Conservation (phyloP, 2,888 invertebrate genomes). For the Allolobophora icterica region DNA sequence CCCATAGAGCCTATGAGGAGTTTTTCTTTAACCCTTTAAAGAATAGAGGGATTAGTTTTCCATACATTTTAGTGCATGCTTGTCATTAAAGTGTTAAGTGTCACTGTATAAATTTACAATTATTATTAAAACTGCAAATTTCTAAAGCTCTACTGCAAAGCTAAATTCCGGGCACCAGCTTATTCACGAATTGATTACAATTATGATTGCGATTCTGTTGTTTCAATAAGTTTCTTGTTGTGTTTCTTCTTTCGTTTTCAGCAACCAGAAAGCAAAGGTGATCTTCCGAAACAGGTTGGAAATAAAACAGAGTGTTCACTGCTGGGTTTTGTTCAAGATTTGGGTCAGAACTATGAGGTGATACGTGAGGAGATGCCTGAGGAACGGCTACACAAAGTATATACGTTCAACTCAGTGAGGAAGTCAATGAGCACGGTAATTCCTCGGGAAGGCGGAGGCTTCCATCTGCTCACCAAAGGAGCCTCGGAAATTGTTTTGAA, state of each 20-base stretch:
- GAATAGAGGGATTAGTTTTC: too few relatives aligned
- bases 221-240: background rate
- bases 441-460: conserved; percentile 80
- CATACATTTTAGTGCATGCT: too few relatives aligned
- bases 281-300: conserved; percentile 82
- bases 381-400: conserved; percentile 79
- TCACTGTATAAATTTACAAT: background rate
- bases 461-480: conserved; percentile 92
- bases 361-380: conserved; percentile 89
- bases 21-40: too few relatives aligned
- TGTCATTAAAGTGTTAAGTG: too few relatives aligned
- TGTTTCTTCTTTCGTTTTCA: conserved; percentile 40
- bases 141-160: too few relatives aligned
- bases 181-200: too few relatives aligned
- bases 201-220: background rate
- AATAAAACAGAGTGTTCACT: conserved; percentile 99
- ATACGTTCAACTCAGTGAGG: conserved; percentile 96
- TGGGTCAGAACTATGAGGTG: conserved; percentile 88
- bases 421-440: conserved; percentile 99
- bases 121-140: too few relatives aligned
- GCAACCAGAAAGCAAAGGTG: conserved; percentile 54
- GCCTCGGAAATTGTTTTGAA: conserved; percentile 98
- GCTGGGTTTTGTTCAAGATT: conserved; percentile 87
- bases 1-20: background rate
- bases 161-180: too few relatives aligned